Evolutionary conservation across 2,888 invertebrate species (phyloP).

Genomic region (Mongoloraphidia duomilia): DNA sequence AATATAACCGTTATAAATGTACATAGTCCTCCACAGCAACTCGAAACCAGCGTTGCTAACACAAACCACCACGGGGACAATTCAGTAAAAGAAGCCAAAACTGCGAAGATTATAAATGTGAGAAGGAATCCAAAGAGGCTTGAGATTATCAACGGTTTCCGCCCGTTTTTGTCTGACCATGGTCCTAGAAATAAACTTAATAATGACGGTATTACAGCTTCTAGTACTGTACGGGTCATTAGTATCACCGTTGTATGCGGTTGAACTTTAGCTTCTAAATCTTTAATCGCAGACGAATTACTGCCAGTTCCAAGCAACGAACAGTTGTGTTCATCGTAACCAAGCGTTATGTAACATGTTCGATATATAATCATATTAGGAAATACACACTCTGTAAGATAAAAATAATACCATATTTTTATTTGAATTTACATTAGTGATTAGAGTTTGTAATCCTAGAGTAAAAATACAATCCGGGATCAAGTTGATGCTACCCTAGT

Average conservation of each 20-base stretch:
- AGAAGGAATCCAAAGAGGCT: slow-evolving; percentile 39
- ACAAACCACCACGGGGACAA: slow-evolving; percentile 30
- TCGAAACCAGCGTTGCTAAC: slow-evolving; percentile 39
- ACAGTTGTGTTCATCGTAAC: slow-evolving; percentile 45
- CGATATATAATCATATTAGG: slow-evolving; percentile 55
- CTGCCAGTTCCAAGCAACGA: slow-evolving; percentile 37
- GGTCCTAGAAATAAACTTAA: slow-evolving; percentile 60
- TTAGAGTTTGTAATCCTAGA: too few species aligned
- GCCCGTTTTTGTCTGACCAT: slow-evolving; percentile 68
- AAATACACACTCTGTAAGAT: slow-evolving; percentile 37
- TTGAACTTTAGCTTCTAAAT: slow-evolving; percentile 43
- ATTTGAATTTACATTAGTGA: too few species aligned
- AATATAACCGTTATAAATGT: slow-evolving; percentile 45
- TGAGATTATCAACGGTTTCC: slow-evolving; percentile 49
- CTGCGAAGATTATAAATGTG: neutral
- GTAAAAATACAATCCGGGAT: too few species aligned
- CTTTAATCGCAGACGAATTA: slow-evolving; percentile 34
- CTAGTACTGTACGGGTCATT: slow-evolving; percentile 45
- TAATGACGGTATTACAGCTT: slow-evolving; percentile 50
- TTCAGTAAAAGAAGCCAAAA: slow-evolving; percentile 11
- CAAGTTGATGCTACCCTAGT: too few species aligned
- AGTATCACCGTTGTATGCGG: slow-evolving; percentile 47
- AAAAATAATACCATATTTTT: neutral
- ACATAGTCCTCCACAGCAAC: slow-evolving; percentile 45
- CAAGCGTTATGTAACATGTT: slow-evolving; percentile 46